phyloP scores from a whole-genome alignment of 92 coral and sea anemone species.

The Pocillopora grandis region DNA sequence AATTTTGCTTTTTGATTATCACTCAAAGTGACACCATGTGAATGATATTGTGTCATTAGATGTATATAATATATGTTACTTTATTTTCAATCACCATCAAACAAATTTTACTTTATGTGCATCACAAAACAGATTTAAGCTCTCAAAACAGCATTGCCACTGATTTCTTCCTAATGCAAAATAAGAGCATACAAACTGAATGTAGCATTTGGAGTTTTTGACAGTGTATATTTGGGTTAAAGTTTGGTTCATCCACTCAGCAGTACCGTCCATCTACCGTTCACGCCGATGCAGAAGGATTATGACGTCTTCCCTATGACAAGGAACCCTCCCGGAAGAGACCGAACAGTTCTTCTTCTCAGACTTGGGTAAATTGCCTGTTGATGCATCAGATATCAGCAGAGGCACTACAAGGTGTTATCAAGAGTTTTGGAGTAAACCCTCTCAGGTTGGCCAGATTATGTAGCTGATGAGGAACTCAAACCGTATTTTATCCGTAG shows the following conservation, averaged over 20 bases:
- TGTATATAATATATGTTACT: too few relatives aligned
- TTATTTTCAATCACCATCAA: too few relatives aligned
- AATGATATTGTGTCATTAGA: too few relatives aligned
- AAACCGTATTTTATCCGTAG: conserved; percentile 29
- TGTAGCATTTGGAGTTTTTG: too few relatives aligned
- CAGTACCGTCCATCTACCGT: background rate
- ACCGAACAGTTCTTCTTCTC: conserved; percentile 22
- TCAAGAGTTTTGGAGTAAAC: conserved; percentile 38
- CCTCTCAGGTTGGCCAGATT: conserved; percentile 47
- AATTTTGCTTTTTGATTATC: background rate
- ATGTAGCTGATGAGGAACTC: conserved; percentile 31
- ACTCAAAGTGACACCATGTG: too few relatives aligned
- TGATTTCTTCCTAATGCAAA: too few relatives aligned
- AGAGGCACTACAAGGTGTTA: conserved; percentile 37
- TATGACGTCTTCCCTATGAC: background rate
- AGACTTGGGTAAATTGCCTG: conserved; percentile 41
- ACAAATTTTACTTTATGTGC: too few relatives aligned
- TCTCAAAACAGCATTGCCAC: too few relatives aligned
- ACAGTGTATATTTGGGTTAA: too few relatives aligned
- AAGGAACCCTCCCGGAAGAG: conserved; percentile 1
- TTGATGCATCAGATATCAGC: conserved; percentile 37
- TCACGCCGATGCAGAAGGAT: conserved; percentile 6
- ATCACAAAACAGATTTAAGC: too few relatives aligned
- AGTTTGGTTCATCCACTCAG: too few relatives aligned
- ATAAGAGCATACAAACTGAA: too few relatives aligned